Evolutionary conservation across 2,113 vertebrate species (phyloP).

Genomic region (Tetrao urogallus): DNA sequence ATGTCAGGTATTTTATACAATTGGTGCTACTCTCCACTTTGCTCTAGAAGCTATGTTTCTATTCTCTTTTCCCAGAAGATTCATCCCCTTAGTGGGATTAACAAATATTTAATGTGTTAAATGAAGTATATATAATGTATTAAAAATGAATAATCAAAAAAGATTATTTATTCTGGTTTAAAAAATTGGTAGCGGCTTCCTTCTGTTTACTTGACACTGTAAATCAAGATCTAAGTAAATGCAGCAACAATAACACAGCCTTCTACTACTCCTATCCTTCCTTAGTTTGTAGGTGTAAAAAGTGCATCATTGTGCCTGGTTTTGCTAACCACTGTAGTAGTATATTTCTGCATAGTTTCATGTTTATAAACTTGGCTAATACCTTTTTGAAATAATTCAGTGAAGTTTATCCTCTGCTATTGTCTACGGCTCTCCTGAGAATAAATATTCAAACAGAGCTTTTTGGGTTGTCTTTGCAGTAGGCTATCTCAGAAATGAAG

Average conservation of each 20-base stretch:
- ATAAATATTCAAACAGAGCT: rapidly evolving
- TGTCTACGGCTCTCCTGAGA: not conserved
- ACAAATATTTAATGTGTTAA: not conserved
- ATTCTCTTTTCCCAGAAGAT: not conserved
- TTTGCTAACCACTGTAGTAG: not conserved
- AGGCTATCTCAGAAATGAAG: not conserved
- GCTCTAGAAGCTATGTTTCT: rapidly evolving
- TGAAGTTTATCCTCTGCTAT: not conserved
- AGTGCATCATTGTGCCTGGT: not conserved
- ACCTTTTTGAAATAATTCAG: not conserved
- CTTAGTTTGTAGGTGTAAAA: not conserved
- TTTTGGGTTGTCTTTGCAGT: not conserved
- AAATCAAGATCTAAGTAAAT: not conserved
- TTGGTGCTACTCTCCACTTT: rapidly evolving
- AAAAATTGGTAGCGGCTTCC: not conserved
- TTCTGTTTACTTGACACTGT: not conserved
- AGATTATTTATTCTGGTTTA: not conserved
- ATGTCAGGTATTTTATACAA: not conserved
- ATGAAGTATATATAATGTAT: not conserved
- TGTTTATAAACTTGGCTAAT: not conserved
- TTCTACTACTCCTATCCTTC: not conserved
- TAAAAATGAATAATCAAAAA: not conserved
- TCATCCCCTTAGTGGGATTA: not conserved
- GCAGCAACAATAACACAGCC: not conserved
- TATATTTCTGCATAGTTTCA: not conserved